phyloP scores from a whole-genome alignment of 2,888 invertebrate genomes.

The Plusia festucae region DNA sequence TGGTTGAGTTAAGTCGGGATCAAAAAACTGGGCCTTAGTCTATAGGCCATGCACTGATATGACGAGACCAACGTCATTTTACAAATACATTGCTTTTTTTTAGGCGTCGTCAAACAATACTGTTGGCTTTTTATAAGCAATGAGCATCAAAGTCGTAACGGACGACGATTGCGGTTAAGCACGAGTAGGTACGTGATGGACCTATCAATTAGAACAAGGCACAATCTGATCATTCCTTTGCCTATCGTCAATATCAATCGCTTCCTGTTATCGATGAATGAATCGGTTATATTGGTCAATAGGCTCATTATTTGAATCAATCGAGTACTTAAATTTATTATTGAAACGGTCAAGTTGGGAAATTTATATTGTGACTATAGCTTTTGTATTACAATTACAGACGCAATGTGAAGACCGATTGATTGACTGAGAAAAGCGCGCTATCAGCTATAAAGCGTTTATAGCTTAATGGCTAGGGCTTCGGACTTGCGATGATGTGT shows the following conservation, averaged over 20 bases:
- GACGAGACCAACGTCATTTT: conserved; percentile 9
- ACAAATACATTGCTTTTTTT: conserved; percentile 44
- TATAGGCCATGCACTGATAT: conserved; percentile 27
- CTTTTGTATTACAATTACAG: no score
- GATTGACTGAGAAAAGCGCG: no score
- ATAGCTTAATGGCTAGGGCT: no score
- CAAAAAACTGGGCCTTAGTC: no score
- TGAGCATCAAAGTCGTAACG: conserved; percentile 36
- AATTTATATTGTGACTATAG: no score
- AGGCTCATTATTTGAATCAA: conserved; percentile 11
- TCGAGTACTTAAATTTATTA: conserved; percentile 18
- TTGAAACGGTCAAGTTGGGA: background rate
- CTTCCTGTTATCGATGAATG: conserved; percentile 46
- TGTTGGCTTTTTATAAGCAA: conserved; percentile 40
- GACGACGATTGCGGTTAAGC: conserved; percentile 28
- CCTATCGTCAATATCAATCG: conserved; percentile 20
- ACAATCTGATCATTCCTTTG: conserved; percentile 36
- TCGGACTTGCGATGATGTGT: no score
- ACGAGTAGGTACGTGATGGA: conserved; percentile 39
- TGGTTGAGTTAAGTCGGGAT: no score
- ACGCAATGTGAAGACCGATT: no score
- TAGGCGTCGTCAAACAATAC: conserved; percentile 21
- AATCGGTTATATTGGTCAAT: conserved; percentile 20
- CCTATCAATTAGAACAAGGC: conserved; percentile 28
- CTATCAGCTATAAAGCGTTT: no score